A percentile compares a stretch with the other conserved stretches of the same genome.
phyloP scores from a whole-genome alignment of 2,113 vertebrate species.

The Bubalus kerabau region DNA sequence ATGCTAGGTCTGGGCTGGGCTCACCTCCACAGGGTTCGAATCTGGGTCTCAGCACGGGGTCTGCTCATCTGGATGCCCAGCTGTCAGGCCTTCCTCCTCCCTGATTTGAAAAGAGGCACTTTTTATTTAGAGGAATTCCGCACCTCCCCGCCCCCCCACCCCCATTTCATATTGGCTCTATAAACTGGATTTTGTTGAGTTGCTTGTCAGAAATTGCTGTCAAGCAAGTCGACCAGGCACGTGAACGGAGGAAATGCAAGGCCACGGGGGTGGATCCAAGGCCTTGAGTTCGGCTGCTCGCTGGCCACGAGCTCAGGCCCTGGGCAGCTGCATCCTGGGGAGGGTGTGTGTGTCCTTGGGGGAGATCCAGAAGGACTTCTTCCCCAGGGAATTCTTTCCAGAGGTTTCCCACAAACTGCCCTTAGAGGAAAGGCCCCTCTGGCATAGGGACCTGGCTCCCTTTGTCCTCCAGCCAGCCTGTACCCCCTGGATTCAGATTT shows the following conservation, averaged over 20 bases:
- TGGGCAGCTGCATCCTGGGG: background rate
- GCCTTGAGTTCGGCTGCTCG: background rate
- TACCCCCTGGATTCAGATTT: background rate
- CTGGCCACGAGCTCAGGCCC: background rate
- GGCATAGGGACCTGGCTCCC: background rate
- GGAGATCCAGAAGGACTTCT: background rate
- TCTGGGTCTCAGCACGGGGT: background rate
- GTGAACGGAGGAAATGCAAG: background rate
- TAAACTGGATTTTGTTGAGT: slow-evolving; percentile 20
- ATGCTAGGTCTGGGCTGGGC: background rate
- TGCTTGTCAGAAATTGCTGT: background rate
- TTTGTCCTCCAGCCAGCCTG: background rate
- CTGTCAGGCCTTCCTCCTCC: background rate
- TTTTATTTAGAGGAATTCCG: background rate
- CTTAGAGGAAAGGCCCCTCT: background rate
- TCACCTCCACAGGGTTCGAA: background rate
- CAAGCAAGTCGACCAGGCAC: background rate
- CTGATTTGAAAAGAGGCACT: background rate
- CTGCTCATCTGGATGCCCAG: background rate
- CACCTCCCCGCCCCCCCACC: background rate
- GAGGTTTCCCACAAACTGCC: slow-evolving; percentile 10
- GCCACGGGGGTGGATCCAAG: background rate
- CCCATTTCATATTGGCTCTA: background rate
- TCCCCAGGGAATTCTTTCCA: slow-evolving; percentile 19
- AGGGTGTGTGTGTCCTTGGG: slow-evolving; percentile 39